Base-by-base conservation (phyloP, 2,113 vertebrate genomes). In the Ictidomys tridecemlineatus region DNA sequence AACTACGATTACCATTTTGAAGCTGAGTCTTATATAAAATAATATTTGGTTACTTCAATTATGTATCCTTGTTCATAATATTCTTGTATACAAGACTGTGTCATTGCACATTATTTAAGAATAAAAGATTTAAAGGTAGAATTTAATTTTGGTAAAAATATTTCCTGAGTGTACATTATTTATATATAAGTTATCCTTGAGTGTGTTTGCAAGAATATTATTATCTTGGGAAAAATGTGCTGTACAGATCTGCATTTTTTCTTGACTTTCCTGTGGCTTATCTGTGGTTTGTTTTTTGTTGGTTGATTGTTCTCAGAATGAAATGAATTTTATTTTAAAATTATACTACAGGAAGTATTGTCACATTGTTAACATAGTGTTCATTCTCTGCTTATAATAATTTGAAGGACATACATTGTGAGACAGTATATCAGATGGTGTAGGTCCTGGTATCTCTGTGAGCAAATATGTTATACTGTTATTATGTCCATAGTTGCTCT, bases 241-340 rank as follows among this genome's bases (percentile, higher is more conserved):
- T 72, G 2, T 74, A 61, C 18, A 78, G 61, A 92, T 73, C 42
- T 89, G 16, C 77, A 17, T 48, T 10, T 53, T 96, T 85, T 96
- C 24, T 89, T 95, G 45, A 80, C 42, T 13, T 63, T 69, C 37
- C 85, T 77, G 7, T 20, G 1, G 14, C 74, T 89, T 92, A 9
- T 92, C 1, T 85, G 16, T 91, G 24, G 28, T 86, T 72, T 78
- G 4, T 70, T 85, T 94, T 88, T 85, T 80, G 85, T 83, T 82
- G 95, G 24, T 73, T 80, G 45, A 94, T 9, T 45, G 17, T 85
- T 96, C 56, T 85, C 34, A 86, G 67, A 95, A 94, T 79, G 70
- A 73, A 94, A 78, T 61, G 37, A 91, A 83, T 83, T 91, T 92
- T 94, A 77, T 72, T 82, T 96, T 95, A 79, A 92, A 89, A 78